These are phyloP conservation scores for Drosophila mimica DNA, from an alignment of 2,888 invertebrate genomes.

Conservation along the genomic window DNA sequence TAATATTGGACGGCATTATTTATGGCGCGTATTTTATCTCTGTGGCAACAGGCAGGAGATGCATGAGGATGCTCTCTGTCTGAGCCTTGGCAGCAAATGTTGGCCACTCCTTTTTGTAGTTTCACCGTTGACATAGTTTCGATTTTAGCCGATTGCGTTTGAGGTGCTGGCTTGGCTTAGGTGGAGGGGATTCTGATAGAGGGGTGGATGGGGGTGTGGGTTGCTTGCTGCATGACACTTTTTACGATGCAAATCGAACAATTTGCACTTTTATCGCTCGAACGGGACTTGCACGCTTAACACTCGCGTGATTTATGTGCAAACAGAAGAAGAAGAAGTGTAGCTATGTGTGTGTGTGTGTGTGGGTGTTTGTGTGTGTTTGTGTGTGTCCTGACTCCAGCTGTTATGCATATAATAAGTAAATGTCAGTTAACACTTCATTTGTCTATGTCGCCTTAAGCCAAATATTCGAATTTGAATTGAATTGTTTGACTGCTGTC, in stretches of 20 bases:
- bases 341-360: not conserved
- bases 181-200: not conserved
- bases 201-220: not conserved
- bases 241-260: slow-evolving; percentile 79
- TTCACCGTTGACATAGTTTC: slow-evolving; percentile 56
- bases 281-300: slow-evolving; percentile 68
- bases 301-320: slow-evolving; percentile 69
- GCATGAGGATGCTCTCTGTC: slow-evolving; percentile 1
- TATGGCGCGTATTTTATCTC: slow-evolving; percentile 52
- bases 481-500: slow-evolving; percentile 10
- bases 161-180: not conserved
- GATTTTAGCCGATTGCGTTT: slow-evolving; percentile 39
- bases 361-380: not conserved
- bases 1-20: slow-evolving; percentile 53
- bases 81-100: slow-evolving; percentile 27
- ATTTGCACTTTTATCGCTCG: slow-evolving; percentile 78
- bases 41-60: slow-evolving; percentile 10
- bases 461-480: slow-evolving; percentile 64
- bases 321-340: not conserved
- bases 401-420: slow-evolving; percentile 49
- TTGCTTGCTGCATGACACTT: slow-evolving; percentile 44
- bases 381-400: not conserved
- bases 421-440: slow-evolving; percentile 80
- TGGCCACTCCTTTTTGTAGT: slow-evolving; percentile 70
- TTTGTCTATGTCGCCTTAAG: slow-evolving; percentile 70